Base-by-base conservation (phyloP, 2,888 invertebrate species). In the Andrena chrysosceles region DNA sequence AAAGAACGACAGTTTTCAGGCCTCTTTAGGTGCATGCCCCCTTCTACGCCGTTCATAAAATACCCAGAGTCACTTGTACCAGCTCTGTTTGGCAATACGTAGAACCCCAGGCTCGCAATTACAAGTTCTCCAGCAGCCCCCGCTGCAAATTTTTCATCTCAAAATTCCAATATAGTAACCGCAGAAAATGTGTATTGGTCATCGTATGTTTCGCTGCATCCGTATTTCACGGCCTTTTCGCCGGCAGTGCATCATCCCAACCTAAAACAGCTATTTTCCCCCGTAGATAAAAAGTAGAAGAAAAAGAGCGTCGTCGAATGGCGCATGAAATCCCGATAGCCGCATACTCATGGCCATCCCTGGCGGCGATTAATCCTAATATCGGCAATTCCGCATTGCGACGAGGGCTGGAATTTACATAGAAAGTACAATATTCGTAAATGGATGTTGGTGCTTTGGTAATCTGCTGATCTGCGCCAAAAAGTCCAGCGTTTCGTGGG, bases 331-430 rank as follows among this genome's bases (percentile, higher is more conserved):
- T 7, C 52, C 49, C 49, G 33, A 48, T 10, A 31, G 31, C 33
- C 23, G 23, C 23, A 26, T 35, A 59, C 42, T 16, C 23, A 23
- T 3, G 29, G 23, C 23, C 5, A 2, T 23, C 2, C 52, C 26
- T 48, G 62, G 49, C 56, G 77, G 54, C 33, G 48, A 77, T 82
- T 85, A 79, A 83, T 82, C 64, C 66, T 49, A 75, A 69, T 62
- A 59, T 62, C 60, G 63, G 66, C 49, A 54, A 63, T 70, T 62
- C 54, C 69, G 49, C 23, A 8, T 29, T 42, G 59, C 35, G 7
- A 68, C 48, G 60, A 52, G 49, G n/a, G 42, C 56, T 49, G 8
- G 35, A 76, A 76, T 76, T 78, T 70, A 56, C 56, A 59, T 31
- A 13, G 66, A 66, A 31, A 48, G 48, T 29, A 64, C 67, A 81